Evolutionary conservation across 2,797 vertebrate species (phyloP).

Genomic region (Streptopelia turtur): DNA sequence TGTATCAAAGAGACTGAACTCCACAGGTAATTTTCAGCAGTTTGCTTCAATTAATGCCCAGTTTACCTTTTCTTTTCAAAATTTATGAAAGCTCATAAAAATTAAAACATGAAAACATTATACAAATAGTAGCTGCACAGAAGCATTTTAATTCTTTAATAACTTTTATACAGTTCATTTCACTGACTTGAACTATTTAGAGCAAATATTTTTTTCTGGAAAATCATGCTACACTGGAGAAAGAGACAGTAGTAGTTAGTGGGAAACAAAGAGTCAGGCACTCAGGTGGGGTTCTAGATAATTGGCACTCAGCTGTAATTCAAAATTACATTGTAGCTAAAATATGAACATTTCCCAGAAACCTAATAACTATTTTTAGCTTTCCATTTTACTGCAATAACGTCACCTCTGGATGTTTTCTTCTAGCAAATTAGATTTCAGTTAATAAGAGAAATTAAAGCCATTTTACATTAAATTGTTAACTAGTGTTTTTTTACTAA

Average conservation of each 20-base stretch:
- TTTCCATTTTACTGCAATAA: constrained; percentile 40
- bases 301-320: neutral
- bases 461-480: constrained; percentile 37
- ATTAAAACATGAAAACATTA: neutral
- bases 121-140: neutral
- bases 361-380: constrained; percentile 44
- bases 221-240: neutral
- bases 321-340: neutral
- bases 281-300: neutral
- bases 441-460: constrained; percentile 64
- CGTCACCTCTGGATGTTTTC: constrained; percentile 37
- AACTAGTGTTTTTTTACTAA: constrained; percentile 11
- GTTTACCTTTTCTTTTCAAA: neutral
- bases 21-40: neutral
- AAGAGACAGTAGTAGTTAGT: neutral
- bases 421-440: constrained; percentile 53
- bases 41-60: neutral
- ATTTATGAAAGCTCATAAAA: neutral
- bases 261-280: neutral
- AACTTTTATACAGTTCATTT: neutral
- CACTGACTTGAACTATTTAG: neutral
- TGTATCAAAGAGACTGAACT: neutral
- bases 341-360: neutral
- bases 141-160: neutral
- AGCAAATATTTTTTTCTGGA: neutral